Evolutionary conservation across 64 coral and sea anemone genomes (phyloP).

Genomic region (Stichodactyla mertensii): DNA sequence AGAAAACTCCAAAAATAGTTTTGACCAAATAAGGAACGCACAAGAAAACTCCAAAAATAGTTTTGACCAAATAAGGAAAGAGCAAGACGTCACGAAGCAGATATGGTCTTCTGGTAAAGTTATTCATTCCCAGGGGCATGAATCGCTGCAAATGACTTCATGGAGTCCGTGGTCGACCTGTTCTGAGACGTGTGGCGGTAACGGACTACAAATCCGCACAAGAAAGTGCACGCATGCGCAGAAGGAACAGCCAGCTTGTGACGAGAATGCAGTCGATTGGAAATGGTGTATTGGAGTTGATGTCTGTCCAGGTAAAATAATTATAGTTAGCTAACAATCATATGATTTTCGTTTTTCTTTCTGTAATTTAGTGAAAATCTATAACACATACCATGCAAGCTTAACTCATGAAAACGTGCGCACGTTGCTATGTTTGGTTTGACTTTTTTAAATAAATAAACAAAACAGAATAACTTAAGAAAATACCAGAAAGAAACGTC

Average conservation of each 20-base stretch:
- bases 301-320: not conserved
- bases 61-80: not conserved
- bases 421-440: no score
- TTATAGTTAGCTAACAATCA: not conserved
- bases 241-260: not conserved
- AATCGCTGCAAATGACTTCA: not conserved
- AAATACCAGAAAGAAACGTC: no score
- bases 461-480: no score
- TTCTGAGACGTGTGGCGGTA: not conserved
- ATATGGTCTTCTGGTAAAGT: not conserved
- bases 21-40: not conserved
- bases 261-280: not conserved
- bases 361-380: no score
- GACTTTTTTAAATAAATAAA: no score
- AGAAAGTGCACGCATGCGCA: not conserved
- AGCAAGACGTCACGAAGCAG: not conserved
- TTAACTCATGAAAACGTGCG: no score
- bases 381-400: no score
- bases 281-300: not conserved
- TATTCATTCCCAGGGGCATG: not conserved
- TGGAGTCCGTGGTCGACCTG: conserved; percentile 31
- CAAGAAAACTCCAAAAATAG: not conserved
- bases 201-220: not conserved
- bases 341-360: no score
- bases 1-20: not conserved